Evolutionary conservation across 2,888 invertebrate species (phyloP).

Genomic region (Pristionchus maxplancki): DNA sequence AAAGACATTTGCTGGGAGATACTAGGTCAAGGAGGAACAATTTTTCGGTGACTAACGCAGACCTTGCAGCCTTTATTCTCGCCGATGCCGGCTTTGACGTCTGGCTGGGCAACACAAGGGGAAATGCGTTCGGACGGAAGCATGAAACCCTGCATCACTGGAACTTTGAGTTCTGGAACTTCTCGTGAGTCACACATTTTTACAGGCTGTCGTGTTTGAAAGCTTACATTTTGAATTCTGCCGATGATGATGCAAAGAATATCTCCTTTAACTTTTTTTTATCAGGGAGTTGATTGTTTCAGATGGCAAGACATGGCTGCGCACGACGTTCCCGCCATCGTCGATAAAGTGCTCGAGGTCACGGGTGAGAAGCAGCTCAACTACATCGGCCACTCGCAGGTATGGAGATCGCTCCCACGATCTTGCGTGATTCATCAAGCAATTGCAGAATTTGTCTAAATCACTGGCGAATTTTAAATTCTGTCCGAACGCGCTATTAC

Average conservation of each 20-base stretch:
- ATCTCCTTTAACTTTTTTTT: no score
- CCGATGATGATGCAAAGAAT: no score
- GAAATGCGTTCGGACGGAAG: conserved; percentile 85
- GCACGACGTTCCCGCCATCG: conserved; percentile 89
- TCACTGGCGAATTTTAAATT: no score
- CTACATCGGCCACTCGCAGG: conserved; percentile 92
- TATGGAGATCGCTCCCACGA: no score
- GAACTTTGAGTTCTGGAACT: conserved; percentile 63
- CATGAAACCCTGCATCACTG: conserved; percentile 58
- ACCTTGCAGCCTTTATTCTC: conserved; percentile 71
- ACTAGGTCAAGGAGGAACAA: no score
- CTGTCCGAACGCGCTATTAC: no score
- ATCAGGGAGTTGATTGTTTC: conserved; percentile 50
- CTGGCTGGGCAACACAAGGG: conserved; percentile 90
- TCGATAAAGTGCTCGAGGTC: conserved; percentile 83
- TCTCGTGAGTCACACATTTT: conserved; percentile 57
- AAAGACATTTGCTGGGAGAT: no score
- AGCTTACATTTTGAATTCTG: no score
- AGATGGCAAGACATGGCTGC: conserved; percentile 92
- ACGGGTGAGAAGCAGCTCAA: conserved; percentile 83
- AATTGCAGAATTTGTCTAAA: no score
- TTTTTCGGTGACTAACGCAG: no score
- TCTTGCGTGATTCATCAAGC: no score
- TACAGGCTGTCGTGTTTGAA: no score
- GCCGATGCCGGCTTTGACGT: conserved; percentile 82